These are phyloP conservation scores for Chorisops tibialis DNA, from an alignment of 2,888 invertebrate species.

Conservation along the genomic window DNA sequence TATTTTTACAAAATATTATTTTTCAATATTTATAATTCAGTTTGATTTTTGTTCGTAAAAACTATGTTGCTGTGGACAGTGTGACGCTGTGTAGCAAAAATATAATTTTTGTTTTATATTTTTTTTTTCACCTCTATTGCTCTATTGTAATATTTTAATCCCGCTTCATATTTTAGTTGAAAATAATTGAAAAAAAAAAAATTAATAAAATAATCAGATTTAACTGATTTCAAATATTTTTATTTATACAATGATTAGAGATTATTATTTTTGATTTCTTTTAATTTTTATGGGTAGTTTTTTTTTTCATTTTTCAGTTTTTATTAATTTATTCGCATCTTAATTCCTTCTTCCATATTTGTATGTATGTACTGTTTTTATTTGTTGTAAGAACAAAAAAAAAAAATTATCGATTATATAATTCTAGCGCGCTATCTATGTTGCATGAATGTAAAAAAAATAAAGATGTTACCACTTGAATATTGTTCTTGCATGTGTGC, in stretches of 20 bases:
- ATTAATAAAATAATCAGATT: slow-evolving; percentile 1
- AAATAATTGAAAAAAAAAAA: slow-evolving; percentile 4
- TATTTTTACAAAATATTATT: not conserved
- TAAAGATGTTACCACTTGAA: slow-evolving; percentile 2
- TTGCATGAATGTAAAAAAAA: slow-evolving; percentile 22
- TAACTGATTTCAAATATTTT: slow-evolving; percentile 16
- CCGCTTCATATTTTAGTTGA: not conserved
- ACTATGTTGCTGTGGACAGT: slow-evolving; percentile 42
- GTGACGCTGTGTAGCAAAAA: slow-evolving; percentile 40
- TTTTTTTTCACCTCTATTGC: slow-evolving; percentile 11
- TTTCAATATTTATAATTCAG: not conserved
- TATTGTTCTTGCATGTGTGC: slow-evolving; percentile 29
- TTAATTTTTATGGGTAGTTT: slow-evolving; percentile 5
- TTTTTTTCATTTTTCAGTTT: slow-evolving; percentile 6
- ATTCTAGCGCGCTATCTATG: slow-evolving; percentile 18
- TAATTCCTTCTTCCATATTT: not conserved
- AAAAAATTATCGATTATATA: slow-evolving; percentile 16
- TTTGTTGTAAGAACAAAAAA: not conserved
- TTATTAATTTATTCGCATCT: not conserved
- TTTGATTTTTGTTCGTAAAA: not conserved
- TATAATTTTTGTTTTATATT: slow-evolving; percentile 23
- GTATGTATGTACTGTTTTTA: slow-evolving; percentile 6
- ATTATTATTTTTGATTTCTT: slow-evolving; percentile 8
- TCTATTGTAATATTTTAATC: not conserved
- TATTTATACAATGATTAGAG: slow-evolving; percentile 19